A percentile compares a stretch with the other conserved stretches of the same genome.
Evolutionary conservation across 2,888 invertebrate species (phyloP).

Genomic region (Limnephilus lunatus): DNA sequence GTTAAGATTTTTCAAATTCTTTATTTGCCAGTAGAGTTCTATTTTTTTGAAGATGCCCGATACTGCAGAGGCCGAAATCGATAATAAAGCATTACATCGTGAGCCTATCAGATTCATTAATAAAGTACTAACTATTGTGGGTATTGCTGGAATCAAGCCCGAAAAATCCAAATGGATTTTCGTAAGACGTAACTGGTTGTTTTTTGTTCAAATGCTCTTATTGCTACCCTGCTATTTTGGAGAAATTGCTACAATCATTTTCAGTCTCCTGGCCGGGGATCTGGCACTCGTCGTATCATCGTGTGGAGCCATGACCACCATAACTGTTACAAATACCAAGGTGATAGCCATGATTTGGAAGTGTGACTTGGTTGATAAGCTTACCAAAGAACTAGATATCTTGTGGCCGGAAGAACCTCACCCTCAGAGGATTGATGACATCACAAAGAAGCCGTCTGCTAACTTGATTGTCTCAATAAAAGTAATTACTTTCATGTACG

Average conservation of each 20-base stretch:
- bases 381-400: neutral
- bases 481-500: neutral
- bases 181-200: neutral
- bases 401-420: slow-evolving; percentile 8
- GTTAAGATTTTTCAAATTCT: no score
- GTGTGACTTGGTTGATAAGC: neutral
- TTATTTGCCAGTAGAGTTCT: neutral
- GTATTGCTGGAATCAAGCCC: neutral
- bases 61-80: neutral
- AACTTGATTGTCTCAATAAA: neutral
- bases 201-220: neutral
- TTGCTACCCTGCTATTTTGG: neutral
- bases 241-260: neutral
- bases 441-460: neutral
- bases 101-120: neutral
- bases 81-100: neutral
- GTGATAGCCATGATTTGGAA: neutral
- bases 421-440: neutral
- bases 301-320: neutral
- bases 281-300: neutral
- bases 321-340: neutral
- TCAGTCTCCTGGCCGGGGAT: neutral
- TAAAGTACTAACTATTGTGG: neutral
- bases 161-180: neutral
- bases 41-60: neutral